Percentiles rank a stretch among this genome's conserved stretches.
Conservation (phyloP, 2,113 vertebrate genomes). For the Semnornis frantzii region DNA sequence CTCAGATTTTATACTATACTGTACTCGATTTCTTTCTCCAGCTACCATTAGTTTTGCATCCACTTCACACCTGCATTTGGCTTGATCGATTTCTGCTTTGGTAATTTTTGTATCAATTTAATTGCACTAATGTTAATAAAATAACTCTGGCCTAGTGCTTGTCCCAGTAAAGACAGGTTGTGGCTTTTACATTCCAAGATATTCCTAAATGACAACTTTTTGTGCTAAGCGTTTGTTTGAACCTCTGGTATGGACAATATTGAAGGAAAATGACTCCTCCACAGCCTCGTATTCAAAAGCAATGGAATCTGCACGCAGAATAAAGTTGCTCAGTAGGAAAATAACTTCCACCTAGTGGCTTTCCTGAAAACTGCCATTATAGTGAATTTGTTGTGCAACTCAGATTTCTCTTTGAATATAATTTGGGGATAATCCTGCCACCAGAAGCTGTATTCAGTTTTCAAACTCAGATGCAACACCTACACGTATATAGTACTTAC, state of each 20-base stretch:
- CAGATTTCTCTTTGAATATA: background rate
- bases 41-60: background rate
- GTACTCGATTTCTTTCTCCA: background rate
- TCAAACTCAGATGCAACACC: background rate
- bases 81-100: background rate
- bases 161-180: background rate
- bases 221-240: background rate
- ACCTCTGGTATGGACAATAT: background rate
- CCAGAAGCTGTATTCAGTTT: background rate
- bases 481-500: background rate
- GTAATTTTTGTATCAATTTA: background rate
- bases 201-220: background rate
- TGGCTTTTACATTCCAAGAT: background rate
- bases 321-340: conserved; percentile 32
- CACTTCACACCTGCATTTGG: background rate
- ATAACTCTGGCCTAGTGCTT: background rate
- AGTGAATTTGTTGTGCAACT: background rate
- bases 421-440: background rate
- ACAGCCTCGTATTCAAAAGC: background rate
- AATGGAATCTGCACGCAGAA: background rate
- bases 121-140: background rate
- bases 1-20: background rate
- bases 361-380: conserved; percentile 33
- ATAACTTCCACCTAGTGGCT: conserved; percentile 69
- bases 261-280: background rate